A percentile compares a stretch with the other conserved stretches of the same genome.
These are phyloP conservation scores for Trichoplusia ni DNA, from an alignment of 1,140 invertebrate genomes.

Conservation along the genomic window DNA sequence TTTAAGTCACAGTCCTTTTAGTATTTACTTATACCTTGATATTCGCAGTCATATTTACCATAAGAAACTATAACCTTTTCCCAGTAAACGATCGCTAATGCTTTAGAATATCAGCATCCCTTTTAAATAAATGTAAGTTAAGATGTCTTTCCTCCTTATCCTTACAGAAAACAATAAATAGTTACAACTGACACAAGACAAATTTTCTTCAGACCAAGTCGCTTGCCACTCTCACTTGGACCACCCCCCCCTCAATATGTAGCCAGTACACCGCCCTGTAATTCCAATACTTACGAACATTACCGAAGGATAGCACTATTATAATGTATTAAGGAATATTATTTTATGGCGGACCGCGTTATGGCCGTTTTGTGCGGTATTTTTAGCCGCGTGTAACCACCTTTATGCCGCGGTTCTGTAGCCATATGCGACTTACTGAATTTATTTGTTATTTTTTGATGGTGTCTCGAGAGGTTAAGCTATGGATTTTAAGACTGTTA, in stretches of 20 bases:
- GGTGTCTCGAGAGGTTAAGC: neutral
- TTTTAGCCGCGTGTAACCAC: conserved; percentile 53
- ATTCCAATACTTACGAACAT: conserved; percentile 80
- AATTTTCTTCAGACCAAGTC: neutral
- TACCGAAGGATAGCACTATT: conserved; percentile 77
- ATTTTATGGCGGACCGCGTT: conserved; percentile 73
- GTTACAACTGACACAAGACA: neutral
- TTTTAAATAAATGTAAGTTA: too few species aligned
- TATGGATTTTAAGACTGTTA: too few species aligned
- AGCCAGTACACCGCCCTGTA: conserved; percentile 73
- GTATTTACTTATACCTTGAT: too few species aligned
- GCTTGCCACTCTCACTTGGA: conserved; percentile 33
- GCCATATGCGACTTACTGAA: conserved; percentile 13
- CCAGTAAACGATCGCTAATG: too few species aligned
- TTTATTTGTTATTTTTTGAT: conserved; percentile 18
- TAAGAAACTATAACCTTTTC: too few species aligned
- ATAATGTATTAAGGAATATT: conserved; percentile 82
- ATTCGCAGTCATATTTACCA: too few species aligned
- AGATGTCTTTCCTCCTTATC: too few species aligned
- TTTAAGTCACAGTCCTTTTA: too few species aligned
- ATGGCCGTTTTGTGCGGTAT: conserved; percentile 65
- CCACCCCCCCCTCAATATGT: conserved; percentile 54
- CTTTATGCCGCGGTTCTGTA: conserved; percentile 37
- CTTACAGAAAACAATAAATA: neutral
- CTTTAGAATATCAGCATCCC: too few species aligned